A percentile compares a stretch with the other conserved stretches of the same genome.
phyloP scores from a whole-genome alignment of 1,140 invertebrate genomes.

The Scaptomyza graminum region DNA sequence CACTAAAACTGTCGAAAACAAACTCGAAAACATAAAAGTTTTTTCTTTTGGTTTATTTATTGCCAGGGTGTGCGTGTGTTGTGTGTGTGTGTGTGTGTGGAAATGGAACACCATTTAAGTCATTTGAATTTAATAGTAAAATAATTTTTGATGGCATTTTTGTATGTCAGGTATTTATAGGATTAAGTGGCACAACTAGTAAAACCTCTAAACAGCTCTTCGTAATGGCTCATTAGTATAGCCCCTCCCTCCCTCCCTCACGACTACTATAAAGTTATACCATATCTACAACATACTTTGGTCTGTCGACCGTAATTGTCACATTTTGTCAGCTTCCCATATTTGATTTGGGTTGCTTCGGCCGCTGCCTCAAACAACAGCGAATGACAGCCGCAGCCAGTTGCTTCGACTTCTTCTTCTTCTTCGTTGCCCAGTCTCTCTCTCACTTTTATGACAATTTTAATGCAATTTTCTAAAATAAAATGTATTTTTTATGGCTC shows the following conservation, averaged over 20 bases:
- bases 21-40: conserved; percentile 56
- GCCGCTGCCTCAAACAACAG: neutral
- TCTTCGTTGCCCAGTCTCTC: conserved; percentile 18
- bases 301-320: conserved; percentile 68
- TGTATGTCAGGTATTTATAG: conserved; percentile 62
- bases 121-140: conserved; percentile 72
- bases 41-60: conserved; percentile 53
- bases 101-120: conserved; percentile 79
- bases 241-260: no score
- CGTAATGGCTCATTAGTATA: conserved; percentile 44
- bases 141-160: conserved; percentile 65
- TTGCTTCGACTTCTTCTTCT: conserved; percentile 10
- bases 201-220: conserved; percentile 40
- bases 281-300: conserved; percentile 16
- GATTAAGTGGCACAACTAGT: conserved; percentile 14
- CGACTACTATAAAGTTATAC: conserved; percentile 11
- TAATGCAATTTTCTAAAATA: conserved; percentile 81
- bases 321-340: conserved; percentile 73
- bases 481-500: conserved; percentile 74
- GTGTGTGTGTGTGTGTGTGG: conserved; percentile 16
- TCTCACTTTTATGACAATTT: conserved; percentile 69
- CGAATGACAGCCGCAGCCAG: conserved; percentile 18
- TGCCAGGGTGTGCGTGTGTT: conserved; percentile 20
- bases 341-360: conserved; percentile 62
- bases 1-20: conserved; percentile 76